These are phyloP conservation scores for Hermetia illucens DNA, from an alignment of 1,140 invertebrate genomes.

Conservation along the genomic window DNA sequence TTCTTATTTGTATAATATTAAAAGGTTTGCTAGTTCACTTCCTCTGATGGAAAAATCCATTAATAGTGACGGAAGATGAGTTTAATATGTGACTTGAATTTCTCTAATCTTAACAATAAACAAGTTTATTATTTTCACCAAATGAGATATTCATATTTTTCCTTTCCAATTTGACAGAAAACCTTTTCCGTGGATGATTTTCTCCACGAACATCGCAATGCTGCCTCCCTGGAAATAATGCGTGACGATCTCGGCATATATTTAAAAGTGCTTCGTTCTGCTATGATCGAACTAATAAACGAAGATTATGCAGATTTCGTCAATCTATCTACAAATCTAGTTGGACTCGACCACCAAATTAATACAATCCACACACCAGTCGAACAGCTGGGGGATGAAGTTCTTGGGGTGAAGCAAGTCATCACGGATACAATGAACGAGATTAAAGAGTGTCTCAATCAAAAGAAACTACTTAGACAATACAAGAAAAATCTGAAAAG, in stretches of 20 bases:
- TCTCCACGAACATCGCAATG: slow-evolving; percentile 69
- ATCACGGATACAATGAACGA: slow-evolving; percentile 19
- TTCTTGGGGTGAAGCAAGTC: slow-evolving; percentile 40
- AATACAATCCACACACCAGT: slow-evolving; percentile 62
- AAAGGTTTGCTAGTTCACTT: too few relatives aligned
- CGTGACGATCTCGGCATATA: slow-evolving; percentile 83
- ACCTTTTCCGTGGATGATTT: slow-evolving; percentile 85
- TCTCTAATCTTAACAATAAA: not conserved
- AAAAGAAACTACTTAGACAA: slow-evolving; percentile 18
- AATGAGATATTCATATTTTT: not conserved
- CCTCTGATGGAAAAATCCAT: not conserved
- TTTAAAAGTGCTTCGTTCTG: slow-evolving; percentile 73
- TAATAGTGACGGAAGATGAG: not conserved
- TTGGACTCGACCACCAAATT: slow-evolving; percentile 79
- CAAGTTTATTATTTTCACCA: not conserved
- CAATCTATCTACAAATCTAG: slow-evolving; percentile 85
- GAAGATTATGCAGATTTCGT: slow-evolving; percentile 96
- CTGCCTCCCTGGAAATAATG: slow-evolving; percentile 68
- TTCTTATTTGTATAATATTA: too few relatives aligned
- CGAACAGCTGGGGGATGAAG: slow-evolving; percentile 63
- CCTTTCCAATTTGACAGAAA: slow-evolving; percentile 39
- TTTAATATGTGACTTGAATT: not conserved
- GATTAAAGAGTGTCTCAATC: slow-evolving; percentile 15
- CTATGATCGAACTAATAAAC: slow-evolving; percentile 94
- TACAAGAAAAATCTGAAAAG: slow-evolving; percentile 19